A percentile compares a stretch with the other conserved stretches of the same genome.
Evolutionary conservation across 2,797 vertebrate species (phyloP).

Genomic region (Sebastes elongatus): DNA sequence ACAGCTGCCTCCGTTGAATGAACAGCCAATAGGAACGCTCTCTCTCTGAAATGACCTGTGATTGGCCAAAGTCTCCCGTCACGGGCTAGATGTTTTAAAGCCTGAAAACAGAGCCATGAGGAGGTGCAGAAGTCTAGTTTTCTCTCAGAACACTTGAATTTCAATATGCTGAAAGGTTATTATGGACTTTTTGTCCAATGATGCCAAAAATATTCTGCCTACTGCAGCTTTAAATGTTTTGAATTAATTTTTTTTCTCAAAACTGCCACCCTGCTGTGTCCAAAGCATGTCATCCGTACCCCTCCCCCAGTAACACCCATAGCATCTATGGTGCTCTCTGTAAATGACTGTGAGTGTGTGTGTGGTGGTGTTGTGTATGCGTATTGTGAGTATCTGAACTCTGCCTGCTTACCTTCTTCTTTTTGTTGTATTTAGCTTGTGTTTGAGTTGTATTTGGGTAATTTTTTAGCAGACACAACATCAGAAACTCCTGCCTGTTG

Average conservation of each 20-base stretch:
- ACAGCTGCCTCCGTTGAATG: too few species aligned
- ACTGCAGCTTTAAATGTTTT: not conserved
- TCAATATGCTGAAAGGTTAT: too few species aligned
- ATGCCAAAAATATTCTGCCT: too few species aligned
- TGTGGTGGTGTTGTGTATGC: constrained; percentile 27
- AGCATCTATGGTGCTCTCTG: constrained; percentile 37
- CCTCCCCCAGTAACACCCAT: constrained; percentile 3
- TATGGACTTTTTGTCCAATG: too few species aligned
- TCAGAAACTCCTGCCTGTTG: not conserved
- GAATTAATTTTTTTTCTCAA: not conserved
- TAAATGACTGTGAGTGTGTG: constrained; percentile 14
- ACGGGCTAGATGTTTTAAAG: too few species aligned
- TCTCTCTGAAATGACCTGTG: too few species aligned
- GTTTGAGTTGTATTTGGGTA: constrained; percentile 27
- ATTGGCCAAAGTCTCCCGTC: too few species aligned
- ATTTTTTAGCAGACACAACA: not conserved
- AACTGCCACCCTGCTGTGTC: constrained; percentile 15
- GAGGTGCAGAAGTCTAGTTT: too few species aligned
- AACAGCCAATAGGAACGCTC: too few species aligned
- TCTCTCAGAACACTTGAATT: too few species aligned
- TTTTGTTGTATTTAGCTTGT: constrained; percentile 31
- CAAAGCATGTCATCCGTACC: constrained; percentile 41
- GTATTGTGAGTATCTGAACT: constrained; percentile 21
- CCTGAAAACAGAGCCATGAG: too few species aligned
- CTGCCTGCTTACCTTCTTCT: constrained; percentile 29